A percentile compares a stretch with the other conserved stretches of the same genome.
Evolutionary conservation across 2,888 invertebrate genomes (phyloP).

Genomic region (Invenusta paracnida): DNA sequence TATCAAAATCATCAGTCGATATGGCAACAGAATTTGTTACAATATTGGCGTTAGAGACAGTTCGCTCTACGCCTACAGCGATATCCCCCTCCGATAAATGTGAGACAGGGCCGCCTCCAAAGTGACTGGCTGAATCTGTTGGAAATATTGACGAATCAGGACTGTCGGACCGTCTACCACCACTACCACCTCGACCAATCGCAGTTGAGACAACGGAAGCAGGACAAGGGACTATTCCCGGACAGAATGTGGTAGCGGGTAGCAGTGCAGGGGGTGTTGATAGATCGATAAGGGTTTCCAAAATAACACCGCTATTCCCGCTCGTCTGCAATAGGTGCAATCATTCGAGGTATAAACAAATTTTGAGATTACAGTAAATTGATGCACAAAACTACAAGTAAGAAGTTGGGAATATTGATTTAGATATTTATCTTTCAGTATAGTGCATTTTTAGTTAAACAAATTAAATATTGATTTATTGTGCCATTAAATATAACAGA

Average conservation of each 20-base stretch:
- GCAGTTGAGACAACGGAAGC: neutral
- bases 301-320: too few relatives aligned
- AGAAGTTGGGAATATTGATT: too few relatives aligned
- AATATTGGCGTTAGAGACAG: neutral
- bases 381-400: too few relatives aligned
- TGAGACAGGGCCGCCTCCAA: neutral
- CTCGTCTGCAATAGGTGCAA: too few relatives aligned
- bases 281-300: conserved; percentile 27
- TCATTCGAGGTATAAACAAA: too few relatives aligned
- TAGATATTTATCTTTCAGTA: too few relatives aligned
- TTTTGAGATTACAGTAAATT: too few relatives aligned
- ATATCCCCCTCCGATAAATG: too few relatives aligned
- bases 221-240: neutral
- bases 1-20: neutral
- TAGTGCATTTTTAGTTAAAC: too few relatives aligned
- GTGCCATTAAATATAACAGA: too few relatives aligned
- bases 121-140: neutral
- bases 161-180: neutral
- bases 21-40: neutral
- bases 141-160: neutral
- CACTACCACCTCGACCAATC: neutral
- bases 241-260: neutral
- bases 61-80: neutral
- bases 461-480: too few relatives aligned
- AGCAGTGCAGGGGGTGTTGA: neutral